Evolutionary conservation across 2,113 vertebrate genomes (phyloP).

Genomic region (Myotis lucifugus): DNA sequence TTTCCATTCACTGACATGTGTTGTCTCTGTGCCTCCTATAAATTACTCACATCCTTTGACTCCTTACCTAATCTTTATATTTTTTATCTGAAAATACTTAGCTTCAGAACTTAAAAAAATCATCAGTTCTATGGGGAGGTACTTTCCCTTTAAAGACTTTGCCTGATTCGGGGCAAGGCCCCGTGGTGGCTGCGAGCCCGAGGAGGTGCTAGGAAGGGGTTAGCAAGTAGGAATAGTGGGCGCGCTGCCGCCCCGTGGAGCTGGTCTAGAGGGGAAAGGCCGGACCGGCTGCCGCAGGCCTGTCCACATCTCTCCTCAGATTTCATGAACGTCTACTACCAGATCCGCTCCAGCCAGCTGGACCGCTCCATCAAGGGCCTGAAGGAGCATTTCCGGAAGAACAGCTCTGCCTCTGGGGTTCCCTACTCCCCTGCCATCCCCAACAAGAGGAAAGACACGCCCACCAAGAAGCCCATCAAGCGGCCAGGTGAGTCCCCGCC

Average conservation of each 20-base stretch:
- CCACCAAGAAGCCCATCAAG: constrained; percentile 95
- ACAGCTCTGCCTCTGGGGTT: constrained; percentile 91
- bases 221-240: accelerated
- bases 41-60: neutral
- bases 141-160: neutral
- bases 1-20: neutral
- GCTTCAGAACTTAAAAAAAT: neutral
- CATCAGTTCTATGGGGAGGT: neutral
- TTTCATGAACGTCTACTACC: constrained; percentile 99
- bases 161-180: neutral
- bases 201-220: neutral
- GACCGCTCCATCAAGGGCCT: constrained; percentile 97
- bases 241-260: accelerated
- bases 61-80: neutral
- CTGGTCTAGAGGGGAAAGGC: accelerated
- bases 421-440: constrained; percentile 96
- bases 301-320: constrained; percentile 83
- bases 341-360: constrained; percentile 96
- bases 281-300: neutral
- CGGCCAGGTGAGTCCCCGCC: constrained; percentile 91
- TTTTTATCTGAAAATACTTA: neutral
- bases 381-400: constrained; percentile 98
- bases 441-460: constrained; percentile 97
- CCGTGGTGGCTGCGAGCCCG: accelerated
- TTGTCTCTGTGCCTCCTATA: neutral